Conservation (phyloP, 1,140 invertebrate genomes). For the Neuroterus valhalla region DNA sequence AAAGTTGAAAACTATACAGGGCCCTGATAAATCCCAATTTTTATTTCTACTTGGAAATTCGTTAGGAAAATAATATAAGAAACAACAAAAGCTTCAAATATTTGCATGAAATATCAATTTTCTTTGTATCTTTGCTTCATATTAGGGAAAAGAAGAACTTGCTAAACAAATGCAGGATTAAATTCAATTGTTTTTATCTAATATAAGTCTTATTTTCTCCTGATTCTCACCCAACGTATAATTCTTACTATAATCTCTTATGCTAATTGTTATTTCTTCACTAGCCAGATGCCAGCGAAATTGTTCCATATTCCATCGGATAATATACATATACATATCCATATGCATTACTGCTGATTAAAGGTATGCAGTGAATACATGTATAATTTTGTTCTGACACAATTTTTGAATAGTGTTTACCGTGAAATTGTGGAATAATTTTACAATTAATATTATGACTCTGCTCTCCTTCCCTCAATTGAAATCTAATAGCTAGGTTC, state of each 20-base stretch:
- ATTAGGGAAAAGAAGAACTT: too few species aligned
- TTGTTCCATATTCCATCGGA: slow-evolving; percentile 10
- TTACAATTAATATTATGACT: slow-evolving; percentile 7
- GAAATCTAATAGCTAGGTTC: neutral
- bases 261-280: slow-evolving; percentile 14
- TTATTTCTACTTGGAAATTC: too few species aligned
- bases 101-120: too few species aligned
- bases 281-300: neutral
- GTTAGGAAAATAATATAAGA: too few species aligned
- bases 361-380: neutral
- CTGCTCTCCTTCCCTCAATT: slow-evolving; percentile 22
- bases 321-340: neutral
- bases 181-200: too few species aligned
- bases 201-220: neutral
- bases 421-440: slow-evolving; percentile 10
- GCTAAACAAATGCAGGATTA: too few species aligned
- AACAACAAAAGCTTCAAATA: too few species aligned
- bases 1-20: too few species aligned
- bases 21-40: too few species aligned
- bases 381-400: slow-evolving; percentile 20
- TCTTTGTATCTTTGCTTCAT: too few species aligned
- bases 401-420: slow-evolving; percentile 5
- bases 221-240: neutral
- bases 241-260: neutral
- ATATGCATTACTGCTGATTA: neutral